Percentiles rank a stretch among this genome's conserved stretches.
phyloP scores from a whole-genome alignment of 2,113 vertebrate species.

The Actenoides hombroni region DNA sequence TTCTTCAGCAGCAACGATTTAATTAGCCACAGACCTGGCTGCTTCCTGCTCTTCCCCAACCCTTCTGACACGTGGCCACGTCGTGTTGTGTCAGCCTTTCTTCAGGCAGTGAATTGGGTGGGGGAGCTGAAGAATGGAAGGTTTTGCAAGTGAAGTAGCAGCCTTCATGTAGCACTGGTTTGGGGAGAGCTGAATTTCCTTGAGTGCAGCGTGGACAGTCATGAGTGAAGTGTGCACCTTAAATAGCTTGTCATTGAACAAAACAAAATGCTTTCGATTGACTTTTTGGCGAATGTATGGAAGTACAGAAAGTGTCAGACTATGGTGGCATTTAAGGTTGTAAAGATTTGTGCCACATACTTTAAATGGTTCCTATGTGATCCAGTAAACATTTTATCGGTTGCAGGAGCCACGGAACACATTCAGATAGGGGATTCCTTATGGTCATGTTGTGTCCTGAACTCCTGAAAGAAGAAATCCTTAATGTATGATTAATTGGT shows the following conservation, averaged over 20 bases:
- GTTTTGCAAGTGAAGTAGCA: background rate
- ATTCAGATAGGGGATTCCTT: background rate
- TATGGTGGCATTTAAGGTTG: background rate
- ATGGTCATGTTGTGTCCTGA: background rate
- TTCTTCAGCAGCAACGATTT: background rate
- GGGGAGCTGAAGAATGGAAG: background rate
- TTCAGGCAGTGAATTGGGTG: background rate
- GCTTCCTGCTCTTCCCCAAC: background rate
- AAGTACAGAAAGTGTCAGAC: background rate
- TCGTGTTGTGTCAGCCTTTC: background rate
- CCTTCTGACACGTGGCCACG: background rate
- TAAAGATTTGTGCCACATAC: background rate
- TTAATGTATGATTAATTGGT: background rate
- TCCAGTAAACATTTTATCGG: background rate
- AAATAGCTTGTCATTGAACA: background rate
- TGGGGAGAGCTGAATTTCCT: background rate
- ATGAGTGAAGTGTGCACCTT: background rate
- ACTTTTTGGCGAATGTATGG: background rate
- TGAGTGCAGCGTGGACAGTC: background rate
- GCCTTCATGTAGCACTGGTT: rapidly evolving
- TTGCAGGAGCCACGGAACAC: rapidly evolving
- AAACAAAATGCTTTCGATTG: background rate
- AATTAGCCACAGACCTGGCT: background rate
- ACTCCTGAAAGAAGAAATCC: background rate
- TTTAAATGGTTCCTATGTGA: rapidly evolving